Evolutionary conservation across 1,140 invertebrate genomes (phyloP), one percentile per base, ranked within the genome.

Genomic region (Drosophila tristis): DNA sequence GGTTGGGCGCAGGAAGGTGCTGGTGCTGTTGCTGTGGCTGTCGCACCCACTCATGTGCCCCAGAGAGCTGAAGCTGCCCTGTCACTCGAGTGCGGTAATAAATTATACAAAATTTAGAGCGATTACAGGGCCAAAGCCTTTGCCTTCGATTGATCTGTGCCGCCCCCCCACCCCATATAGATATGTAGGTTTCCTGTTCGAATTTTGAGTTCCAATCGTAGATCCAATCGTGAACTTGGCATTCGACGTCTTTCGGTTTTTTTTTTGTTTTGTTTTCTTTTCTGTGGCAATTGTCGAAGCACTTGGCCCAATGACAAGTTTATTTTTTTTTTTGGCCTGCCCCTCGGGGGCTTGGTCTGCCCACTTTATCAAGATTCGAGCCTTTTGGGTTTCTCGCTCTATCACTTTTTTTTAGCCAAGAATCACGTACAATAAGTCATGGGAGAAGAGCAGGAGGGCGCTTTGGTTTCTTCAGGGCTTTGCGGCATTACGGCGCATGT

Each of bases 31-130:
- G 31, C 8, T 35, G 31, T 3, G 35, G 35, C 8, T 35, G 31
- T 3, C 11, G 35, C 50, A 5, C 42, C 67, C 39, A 43, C 48
- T 53, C 42, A 51, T 48, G 49, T 81, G 73, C 67, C 78, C 71
- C 35, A 71, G 35, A 13, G 35, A 39, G 11, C 4, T 39, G 9
- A 11, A 11, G 35, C 31, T 31, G 31, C 8, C 35, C 78, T 82
- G 79, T 76, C 73, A 76, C 35, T 13, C 35, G 66, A 58, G 72
- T 58, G 73, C 54, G 67, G 67, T 87, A 86, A 86, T 86, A 86
- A 87, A 86, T 86, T 87, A 62, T 39, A 39, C 11, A 59, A 67
- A 76, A 82, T 89, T 78, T 87, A 68, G 74, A 86, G 78, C 82
- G 81, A 86, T 87, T 86, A 81, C 75, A 70, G 61, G 82, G 58